A percentile compares a stretch with the other conserved stretches of the same genome.
phyloP scores from a whole-genome alignment of 2,797 vertebrate species.

The Sebastes vulpes region DNA sequence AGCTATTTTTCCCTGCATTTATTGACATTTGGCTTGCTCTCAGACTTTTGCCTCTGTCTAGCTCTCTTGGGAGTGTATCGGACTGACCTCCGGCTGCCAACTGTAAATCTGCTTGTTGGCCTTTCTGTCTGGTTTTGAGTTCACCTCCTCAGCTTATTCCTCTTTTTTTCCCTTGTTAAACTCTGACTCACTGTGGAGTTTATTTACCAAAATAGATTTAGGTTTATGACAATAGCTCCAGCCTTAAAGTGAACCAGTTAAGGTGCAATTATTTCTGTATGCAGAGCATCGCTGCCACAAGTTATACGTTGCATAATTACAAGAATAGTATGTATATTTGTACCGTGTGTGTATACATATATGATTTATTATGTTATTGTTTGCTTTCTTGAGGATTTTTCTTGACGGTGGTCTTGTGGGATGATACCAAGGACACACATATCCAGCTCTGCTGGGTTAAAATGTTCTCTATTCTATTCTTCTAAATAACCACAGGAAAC shows the following conservation, averaged over 20 bases:
- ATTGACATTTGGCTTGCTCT: too few species aligned
- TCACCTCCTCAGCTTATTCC: background rate
- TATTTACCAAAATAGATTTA: background rate
- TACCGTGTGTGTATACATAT: too few species aligned
- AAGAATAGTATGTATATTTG: background rate
- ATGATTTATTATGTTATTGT: too few species aligned
- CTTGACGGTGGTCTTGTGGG: background rate
- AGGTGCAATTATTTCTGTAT: background rate
- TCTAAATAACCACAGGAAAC: background rate
- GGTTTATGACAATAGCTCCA: too few species aligned
- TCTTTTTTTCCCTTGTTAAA: background rate
- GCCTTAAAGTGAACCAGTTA: background rate
- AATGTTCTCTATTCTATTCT: background rate
- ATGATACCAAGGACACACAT: background rate
- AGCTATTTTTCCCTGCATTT: too few species aligned
- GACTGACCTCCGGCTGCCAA: too few species aligned
- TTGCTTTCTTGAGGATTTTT: background rate
- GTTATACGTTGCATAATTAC: background rate
- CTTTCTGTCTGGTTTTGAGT: background rate
- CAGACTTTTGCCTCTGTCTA: rapidly evolving
- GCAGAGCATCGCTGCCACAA: background rate
- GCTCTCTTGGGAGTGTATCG: too few species aligned
- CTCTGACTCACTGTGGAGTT: background rate
- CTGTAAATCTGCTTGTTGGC: background rate
- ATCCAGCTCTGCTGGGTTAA: background rate